Conservation (phyloP, 1,140 invertebrate species). For the Pseudomyrmex concolor region DNA sequence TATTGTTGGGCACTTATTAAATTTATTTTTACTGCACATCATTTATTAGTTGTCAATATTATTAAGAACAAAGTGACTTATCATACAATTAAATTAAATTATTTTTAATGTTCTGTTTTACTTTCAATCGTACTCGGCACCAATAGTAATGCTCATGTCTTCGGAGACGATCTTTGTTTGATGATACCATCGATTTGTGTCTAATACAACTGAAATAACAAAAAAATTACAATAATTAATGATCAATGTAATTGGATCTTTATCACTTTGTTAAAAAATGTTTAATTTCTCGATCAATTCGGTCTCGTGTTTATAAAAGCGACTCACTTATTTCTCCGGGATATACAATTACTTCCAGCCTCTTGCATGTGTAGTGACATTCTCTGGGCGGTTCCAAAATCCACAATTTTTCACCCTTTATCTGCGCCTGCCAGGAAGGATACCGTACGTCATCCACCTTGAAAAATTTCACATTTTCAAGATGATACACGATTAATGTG, state of each 20-base stretch:
- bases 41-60: not conserved
- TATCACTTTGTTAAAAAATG: not conserved
- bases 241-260: too few relatives aligned
- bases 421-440: slow-evolving; percentile 98
- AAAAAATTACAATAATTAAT: too few relatives aligned
- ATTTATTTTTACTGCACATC: not conserved
- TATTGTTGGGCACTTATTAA: not conserved
- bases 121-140: slow-evolving; percentile 95
- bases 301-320: not conserved
- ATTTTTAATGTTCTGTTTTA: not conserved
- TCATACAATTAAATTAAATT: slow-evolving; percentile 1
- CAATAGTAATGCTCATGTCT: slow-evolving; percentile 97
- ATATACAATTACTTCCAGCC: slow-evolving; percentile 90
- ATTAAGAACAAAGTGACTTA: too few relatives aligned
- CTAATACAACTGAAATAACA: slow-evolving; percentile 91
- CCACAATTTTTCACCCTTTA: slow-evolving; percentile 94
- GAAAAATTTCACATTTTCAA: slow-evolving; percentile 40
- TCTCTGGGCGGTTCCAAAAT: slow-evolving; percentile 94
- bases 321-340: slow-evolving; percentile 96
- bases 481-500: slow-evolving; percentile 13
- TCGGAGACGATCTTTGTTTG: slow-evolving; percentile 93
- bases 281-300: slow-evolving; percentile 38
- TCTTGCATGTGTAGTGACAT: slow-evolving; percentile 91
- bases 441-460: slow-evolving; percentile 96
- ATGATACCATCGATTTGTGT: slow-evolving; percentile 98